A percentile compares a stretch with the other conserved stretches of the same genome.
phyloP scores from a whole-genome alignment of 2,888 invertebrate species.

The Heliconius cydno region DNA sequence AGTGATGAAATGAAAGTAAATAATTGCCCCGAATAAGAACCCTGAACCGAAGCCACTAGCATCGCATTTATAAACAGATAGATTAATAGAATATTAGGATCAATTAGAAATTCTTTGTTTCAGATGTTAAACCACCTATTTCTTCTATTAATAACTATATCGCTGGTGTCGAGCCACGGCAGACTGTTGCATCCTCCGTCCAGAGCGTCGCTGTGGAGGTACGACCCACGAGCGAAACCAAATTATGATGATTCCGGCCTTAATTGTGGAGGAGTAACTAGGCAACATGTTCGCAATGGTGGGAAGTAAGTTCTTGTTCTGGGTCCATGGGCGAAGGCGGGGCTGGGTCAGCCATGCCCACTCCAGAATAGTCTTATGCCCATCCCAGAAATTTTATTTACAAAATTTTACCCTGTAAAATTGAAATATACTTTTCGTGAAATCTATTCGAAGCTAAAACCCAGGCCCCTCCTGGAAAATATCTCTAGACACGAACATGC shows the following conservation, averaged over 20 bases:
- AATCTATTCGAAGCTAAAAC: too few relatives aligned
- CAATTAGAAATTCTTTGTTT: neutral
- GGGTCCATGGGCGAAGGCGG: neutral
- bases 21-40: too few relatives aligned
- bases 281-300: slow-evolving; percentile 88
- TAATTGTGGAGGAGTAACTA: slow-evolving; percentile 91
- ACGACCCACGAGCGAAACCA: slow-evolving; percentile 89
- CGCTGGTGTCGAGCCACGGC: slow-evolving; percentile 82
- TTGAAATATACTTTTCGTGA: too few relatives aligned
- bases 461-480: too few relatives aligned
- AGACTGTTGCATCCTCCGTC: slow-evolving; percentile 90
- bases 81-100: neutral
- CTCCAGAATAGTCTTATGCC: too few relatives aligned
- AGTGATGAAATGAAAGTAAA: too few relatives aligned
- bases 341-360: too few relatives aligned
- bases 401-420: too few relatives aligned
- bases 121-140: slow-evolving; percentile 60
- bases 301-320: slow-evolving; percentile 82
- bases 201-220: slow-evolving; percentile 91
- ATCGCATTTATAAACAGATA: too few relatives aligned
- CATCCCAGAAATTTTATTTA: neutral
- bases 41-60: too few relatives aligned
- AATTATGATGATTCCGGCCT: slow-evolving; percentile 93
- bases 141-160: slow-evolving; percentile 50
- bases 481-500: too few relatives aligned